A percentile compares a stretch with the other conserved stretches of the same genome.
These are phyloP conservation scores for Syngnathus rostellatus DNA, from an alignment of 2,797 vertebrate species.

Conservation along the genomic window DNA sequence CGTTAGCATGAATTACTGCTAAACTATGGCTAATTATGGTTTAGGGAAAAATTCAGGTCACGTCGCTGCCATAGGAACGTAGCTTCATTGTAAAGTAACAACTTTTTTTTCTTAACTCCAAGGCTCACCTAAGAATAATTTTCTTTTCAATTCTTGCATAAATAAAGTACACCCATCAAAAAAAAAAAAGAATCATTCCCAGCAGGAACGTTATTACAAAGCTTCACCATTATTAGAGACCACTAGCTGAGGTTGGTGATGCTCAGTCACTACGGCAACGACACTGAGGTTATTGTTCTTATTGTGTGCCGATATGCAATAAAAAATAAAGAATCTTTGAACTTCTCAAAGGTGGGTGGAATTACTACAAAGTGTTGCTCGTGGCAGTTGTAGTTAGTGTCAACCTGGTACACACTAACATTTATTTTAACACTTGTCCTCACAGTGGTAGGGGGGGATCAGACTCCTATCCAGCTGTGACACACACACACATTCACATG, in stretches of 20 bases:
- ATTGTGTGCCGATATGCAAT: not conserved
- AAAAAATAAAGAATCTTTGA: too few relatives aligned
- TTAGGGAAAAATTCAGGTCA: too few relatives aligned
- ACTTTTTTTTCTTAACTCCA: too few relatives aligned
- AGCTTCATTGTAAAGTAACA: too few relatives aligned
- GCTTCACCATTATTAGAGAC: not conserved
- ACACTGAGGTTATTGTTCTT: not conserved
- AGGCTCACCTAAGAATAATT: too few relatives aligned
- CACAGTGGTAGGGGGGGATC: not conserved
- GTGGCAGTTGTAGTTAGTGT: too few relatives aligned
- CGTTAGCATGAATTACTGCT: too few relatives aligned
- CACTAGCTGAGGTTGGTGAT: not conserved
- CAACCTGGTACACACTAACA: not conserved
- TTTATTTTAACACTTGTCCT: conserved; percentile 1
- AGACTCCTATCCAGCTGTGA: not conserved
- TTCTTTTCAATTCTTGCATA: too few relatives aligned
- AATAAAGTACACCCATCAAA: not conserved
- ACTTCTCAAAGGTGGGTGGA: not conserved
- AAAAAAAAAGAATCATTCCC: not conserved
- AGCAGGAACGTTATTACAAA: not conserved
- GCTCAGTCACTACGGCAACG: not conserved
- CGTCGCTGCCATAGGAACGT: too few relatives aligned
- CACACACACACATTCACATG: not conserved
- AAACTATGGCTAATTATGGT: too few relatives aligned
- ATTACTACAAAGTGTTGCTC: not conserved